A percentile compares a stretch with the other conserved stretches of the same genome.
phyloP scores from a whole-genome alignment of 2,888 invertebrate species.

The Ormyrus rosae region DNA sequence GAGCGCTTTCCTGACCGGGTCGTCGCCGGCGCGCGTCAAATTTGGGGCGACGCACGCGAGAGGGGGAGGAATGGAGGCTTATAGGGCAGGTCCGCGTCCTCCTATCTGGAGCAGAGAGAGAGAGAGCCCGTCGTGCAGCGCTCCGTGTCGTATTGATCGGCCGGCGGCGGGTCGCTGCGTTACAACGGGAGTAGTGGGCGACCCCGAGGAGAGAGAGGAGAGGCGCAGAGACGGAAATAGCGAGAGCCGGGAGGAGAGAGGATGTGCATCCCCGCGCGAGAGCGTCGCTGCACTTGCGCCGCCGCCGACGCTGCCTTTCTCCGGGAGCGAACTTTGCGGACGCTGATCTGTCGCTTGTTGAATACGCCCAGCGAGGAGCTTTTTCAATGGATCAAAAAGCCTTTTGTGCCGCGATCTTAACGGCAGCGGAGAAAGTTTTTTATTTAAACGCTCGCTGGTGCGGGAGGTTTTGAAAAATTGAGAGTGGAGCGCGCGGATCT shows the following conservation, averaged over 20 bases:
- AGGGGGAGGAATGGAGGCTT: conserved; percentile 67
- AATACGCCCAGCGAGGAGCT: too few species aligned
- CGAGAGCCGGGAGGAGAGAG: background rate
- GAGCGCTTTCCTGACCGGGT: conserved; percentile 40
- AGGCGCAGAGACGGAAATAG: conserved; percentile 11
- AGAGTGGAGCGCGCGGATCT: too few species aligned
- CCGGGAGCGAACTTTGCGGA: too few species aligned
- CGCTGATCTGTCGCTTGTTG: too few species aligned
- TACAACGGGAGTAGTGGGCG: conserved; percentile 7
- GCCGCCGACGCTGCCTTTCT: too few species aligned
- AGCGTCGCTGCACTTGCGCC: background rate
- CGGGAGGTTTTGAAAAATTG: too few species aligned
- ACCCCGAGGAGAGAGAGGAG: background rate
- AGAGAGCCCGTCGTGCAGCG: conserved; percentile 58
- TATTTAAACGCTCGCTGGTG: too few species aligned
- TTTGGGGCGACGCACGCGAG: conserved; percentile 61
- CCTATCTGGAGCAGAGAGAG: conserved; percentile 69
- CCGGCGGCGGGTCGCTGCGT: conserved; percentile 60
- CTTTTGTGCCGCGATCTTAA: too few species aligned
- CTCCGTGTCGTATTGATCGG: conserved; percentile 72
- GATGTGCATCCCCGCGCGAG: background rate
- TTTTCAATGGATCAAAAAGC: too few species aligned
- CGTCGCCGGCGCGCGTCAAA: conserved; percentile 42
- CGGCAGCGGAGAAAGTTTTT: too few species aligned
- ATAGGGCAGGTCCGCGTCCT: conserved; percentile 62